Conservation (phyloP, 2,797 vertebrate genomes). For the Lophura swinhoii region DNA sequence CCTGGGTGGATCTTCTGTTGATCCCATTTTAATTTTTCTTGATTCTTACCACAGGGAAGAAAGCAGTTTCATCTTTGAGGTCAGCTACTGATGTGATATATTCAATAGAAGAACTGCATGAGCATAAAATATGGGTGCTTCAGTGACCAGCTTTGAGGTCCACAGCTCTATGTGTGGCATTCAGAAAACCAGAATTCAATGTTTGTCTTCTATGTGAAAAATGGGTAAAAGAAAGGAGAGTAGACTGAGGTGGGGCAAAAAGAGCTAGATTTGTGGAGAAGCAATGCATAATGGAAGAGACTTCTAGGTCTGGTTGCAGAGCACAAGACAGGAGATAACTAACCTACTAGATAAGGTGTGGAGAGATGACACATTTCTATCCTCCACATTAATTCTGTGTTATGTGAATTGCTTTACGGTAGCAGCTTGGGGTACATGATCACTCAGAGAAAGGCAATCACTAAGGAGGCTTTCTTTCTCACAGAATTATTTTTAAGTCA, state of each 20-base stretch:
- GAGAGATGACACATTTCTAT: not conserved
- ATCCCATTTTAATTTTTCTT: conserved; percentile 2
- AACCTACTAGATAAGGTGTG: not conserved
- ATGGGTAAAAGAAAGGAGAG: rapidly evolving
- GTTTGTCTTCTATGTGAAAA: not conserved
- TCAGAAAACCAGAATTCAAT: not conserved
- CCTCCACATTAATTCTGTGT: not conserved
- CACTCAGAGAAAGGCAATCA: not conserved
- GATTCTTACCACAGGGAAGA: not conserved
- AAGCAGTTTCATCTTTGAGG: not conserved
- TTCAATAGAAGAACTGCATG: not conserved
- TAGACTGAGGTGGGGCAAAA: not conserved
- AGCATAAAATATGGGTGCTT: not conserved
- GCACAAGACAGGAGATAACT: not conserved
- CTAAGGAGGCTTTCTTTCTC: not conserved
- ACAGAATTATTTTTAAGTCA: not conserved
- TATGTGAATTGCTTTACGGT: not conserved
- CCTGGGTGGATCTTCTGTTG: not conserved
- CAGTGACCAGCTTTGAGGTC: not conserved
- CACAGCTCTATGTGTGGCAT: not conserved
- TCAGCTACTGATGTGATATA: not conserved
- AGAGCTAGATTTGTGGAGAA: not conserved
- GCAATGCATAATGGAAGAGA: not conserved
- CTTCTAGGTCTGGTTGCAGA: not conserved
- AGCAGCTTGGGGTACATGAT: not conserved